A percentile compares a stretch with the other conserved stretches of the same genome.
These are phyloP conservation scores for Odontomyia ornata DNA, from an alignment of 2,888 invertebrate species.

Conservation along the genomic window DNA sequence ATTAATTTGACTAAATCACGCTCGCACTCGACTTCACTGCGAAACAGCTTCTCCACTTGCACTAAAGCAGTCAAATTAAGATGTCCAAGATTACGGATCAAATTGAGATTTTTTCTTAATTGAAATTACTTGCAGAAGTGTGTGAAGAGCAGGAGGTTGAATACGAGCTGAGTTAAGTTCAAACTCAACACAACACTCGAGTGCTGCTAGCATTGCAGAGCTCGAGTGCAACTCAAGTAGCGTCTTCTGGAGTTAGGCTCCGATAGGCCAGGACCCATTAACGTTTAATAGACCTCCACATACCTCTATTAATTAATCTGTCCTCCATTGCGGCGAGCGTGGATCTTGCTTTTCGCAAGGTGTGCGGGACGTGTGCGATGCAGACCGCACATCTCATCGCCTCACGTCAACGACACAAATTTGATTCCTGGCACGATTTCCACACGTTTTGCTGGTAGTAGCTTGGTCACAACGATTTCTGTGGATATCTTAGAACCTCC, in stretches of 20 bases:
- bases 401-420: conserved; percentile 40
- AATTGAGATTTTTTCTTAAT: conserved; percentile 50
- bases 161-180: conserved; percentile 18
- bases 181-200: not conserved
- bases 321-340: conserved; percentile 42
- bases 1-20: conserved; percentile 50
- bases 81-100: conserved; percentile 49
- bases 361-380: conserved; percentile 26
- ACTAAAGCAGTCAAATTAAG: conserved; percentile 48
- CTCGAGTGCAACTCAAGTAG: not conserved
- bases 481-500: not conserved
- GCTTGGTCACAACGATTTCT: conserved; percentile 37
- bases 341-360: conserved; percentile 31
- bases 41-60: conserved; percentile 15
- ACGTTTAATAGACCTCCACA: conserved; percentile 45
- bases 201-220: not conserved
- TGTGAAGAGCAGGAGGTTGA: conserved; percentile 14
- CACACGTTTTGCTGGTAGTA: conserved; percentile 33
- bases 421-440: conserved; percentile 48
- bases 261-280: conserved; percentile 36
- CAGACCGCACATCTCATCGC: conserved; percentile 16
- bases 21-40: conserved; percentile 32
- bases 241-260: not conserved
- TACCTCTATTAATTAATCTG: conserved; percentile 49
- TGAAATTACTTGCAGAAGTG: conserved; percentile 46